These are phyloP conservation scores for Oryctolagus cuniculus DNA, from an alignment of 2,113 vertebrate genomes.

Conservation along the genomic window mOryCun1.1 NC_091441.1:24195001-24195500, in stretches of 20 bases:
- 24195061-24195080: neutral
- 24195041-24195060: neutral
- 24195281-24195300: neutral
- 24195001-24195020: conserved; percentile 1
- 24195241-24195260: neutral
- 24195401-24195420: neutral
- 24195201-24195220: neutral
- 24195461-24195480: neutral
- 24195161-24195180: neutral
- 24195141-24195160: neutral
- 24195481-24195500: neutral
- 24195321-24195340: neutral
- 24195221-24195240: conserved; percentile 38
- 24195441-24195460: neutral
- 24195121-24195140: neutral
- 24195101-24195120: neutral
- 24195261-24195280: neutral
- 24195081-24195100: neutral
- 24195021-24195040: neutral
- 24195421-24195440: too few relatives aligned
- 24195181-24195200: neutral
- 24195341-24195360: neutral
- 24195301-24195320: neutral
- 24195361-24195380: neutral
- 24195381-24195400: neutral